Evolutionary conservation across 2,113 vertebrate species (phyloP), one percentile per base, ranked within the genome.

Genomic region (Mesitornis unicolor): DNA sequence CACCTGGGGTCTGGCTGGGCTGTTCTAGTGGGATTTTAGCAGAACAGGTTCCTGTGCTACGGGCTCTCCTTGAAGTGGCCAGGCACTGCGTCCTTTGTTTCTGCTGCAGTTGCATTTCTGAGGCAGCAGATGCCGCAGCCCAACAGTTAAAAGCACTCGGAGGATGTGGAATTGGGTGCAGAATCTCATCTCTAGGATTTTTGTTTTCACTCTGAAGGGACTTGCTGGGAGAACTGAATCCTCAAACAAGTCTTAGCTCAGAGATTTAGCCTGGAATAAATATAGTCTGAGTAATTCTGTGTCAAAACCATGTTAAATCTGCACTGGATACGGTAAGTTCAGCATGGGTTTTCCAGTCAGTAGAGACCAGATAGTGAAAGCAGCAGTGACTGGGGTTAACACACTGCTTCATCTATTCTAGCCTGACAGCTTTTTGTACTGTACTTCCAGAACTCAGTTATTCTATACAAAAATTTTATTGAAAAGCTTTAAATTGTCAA

Each of bases 121-220:
- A 67, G 83, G 81, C 96, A 96, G 95, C 94, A 96, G 96, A 45
- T 95, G 97, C 93, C 93, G 79, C 94, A 94, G 93, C 89, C 53
- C 70, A 96, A 91, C 76, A 86, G 70, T 60, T 54, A 60, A 95
- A 84, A 68, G 36, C 28, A 3, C 16, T 45, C 54, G 1, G 11
- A 61, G 67, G 60, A 33, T 45, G 73, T 53, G 73, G 43, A 35
- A 20, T 3, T 51, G 33, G 53, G 76, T 26, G 21, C 33, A 84
- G 80, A 70, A 75, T 63, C 45, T 84, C 60, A 9, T 48, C 69
- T 38, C 45, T 36, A n/a, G 70, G 29, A 31, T 63, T 89, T 84
- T 48, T 47, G 42, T 48, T 94, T 93, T 69, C 71, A 5, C 45
- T 78, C 18, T 22, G 54, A 76, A 59, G 26, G 48, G 42, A 9